Evolutionary conservation across 2,888 invertebrate species (phyloP).

Genomic region (Agonopterix heracliana): DNA sequence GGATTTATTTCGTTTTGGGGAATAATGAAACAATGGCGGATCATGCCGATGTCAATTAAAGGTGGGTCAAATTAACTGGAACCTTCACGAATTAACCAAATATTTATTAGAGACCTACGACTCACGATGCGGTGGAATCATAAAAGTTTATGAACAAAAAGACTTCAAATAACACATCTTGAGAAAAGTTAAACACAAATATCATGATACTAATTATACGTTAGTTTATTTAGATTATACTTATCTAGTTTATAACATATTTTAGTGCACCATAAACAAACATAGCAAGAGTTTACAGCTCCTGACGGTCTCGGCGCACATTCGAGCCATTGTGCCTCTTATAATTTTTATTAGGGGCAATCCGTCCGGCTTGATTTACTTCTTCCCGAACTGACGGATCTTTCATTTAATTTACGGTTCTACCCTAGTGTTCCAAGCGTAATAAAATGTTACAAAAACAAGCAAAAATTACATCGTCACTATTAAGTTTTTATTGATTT

Average conservation of each 20-base stretch:
- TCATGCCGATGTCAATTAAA: slow-evolving; percentile 4
- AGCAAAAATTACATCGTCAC: slow-evolving; percentile 62
- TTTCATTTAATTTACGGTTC: slow-evolving; percentile 73
- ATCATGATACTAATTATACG: slow-evolving; percentile 67
- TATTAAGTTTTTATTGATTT: slow-evolving; percentile 14
- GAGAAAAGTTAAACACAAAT: slow-evolving; percentile 48
- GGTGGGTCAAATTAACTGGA: neutral
- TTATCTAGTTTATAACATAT: slow-evolving; percentile 76
- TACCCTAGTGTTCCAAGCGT: slow-evolving; percentile 63
- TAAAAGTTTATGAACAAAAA: slow-evolving; percentile 44
- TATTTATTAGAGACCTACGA: slow-evolving; percentile 5
- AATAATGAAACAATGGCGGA: slow-evolving; percentile 15
- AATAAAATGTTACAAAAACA: slow-evolving; percentile 69
- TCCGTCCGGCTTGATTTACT: slow-evolving; percentile 75
- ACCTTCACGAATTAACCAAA: slow-evolving; percentile 2
- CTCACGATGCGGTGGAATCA: slow-evolving; percentile 24
- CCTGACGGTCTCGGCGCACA: slow-evolving; percentile 68
- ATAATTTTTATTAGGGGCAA: slow-evolving; percentile 77
- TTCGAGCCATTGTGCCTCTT: slow-evolving; percentile 73
- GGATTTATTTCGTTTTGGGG: slow-evolving; percentile 19
- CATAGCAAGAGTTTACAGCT: slow-evolving; percentile 73
- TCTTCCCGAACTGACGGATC: slow-evolving; percentile 75
- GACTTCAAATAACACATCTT: slow-evolving; percentile 23
- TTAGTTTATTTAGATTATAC: slow-evolving; percentile 72
- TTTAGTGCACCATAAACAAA: slow-evolving; percentile 75